Evolutionary conservation across 2,888 invertebrate genomes (phyloP).

Genomic region (Panopea generosa): DNA sequence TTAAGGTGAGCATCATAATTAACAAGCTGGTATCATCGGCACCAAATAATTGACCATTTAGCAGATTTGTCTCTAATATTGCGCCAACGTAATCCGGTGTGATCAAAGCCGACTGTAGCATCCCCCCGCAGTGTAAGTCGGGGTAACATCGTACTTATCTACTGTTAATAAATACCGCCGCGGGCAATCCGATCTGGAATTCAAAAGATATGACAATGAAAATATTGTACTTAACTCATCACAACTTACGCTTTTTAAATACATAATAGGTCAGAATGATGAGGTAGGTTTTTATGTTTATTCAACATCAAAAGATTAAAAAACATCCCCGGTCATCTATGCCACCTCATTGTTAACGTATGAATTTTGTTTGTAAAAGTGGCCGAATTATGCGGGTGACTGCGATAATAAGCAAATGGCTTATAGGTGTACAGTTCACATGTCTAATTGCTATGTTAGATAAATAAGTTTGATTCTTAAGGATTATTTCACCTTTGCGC

Average conservation of each 20-base stretch:
- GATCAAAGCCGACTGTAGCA: too few species aligned
- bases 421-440: slow-evolving; percentile 4
- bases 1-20: too few species aligned
- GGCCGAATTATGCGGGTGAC: slow-evolving; percentile 12
- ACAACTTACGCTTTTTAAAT: neutral
- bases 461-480: slow-evolving; percentile 9
- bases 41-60: too few species aligned
- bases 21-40: too few species aligned
- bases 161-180: too few species aligned
- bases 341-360: too few species aligned
- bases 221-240: slow-evolving; percentile 36
- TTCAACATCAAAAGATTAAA: slow-evolving; percentile 11
- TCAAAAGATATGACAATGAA: slow-evolving; percentile 20
- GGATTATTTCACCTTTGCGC: slow-evolving; percentile 10
- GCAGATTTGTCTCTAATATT: too few species aligned
- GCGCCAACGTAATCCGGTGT: too few species aligned
- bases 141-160: too few species aligned
- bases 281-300: slow-evolving; percentile 12
- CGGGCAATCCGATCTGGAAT: too few species aligned
- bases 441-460: slow-evolving; percentile 7
- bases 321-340: too few species aligned
- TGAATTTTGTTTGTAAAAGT: slow-evolving; percentile 3
- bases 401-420: slow-evolving; percentile 11
- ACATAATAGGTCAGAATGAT: slow-evolving; percentile 1
- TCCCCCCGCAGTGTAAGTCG: too few species aligned